Evolutionary conservation across 2,113 vertebrate genomes (phyloP).

Genomic region (Azemiops feae): DNA sequence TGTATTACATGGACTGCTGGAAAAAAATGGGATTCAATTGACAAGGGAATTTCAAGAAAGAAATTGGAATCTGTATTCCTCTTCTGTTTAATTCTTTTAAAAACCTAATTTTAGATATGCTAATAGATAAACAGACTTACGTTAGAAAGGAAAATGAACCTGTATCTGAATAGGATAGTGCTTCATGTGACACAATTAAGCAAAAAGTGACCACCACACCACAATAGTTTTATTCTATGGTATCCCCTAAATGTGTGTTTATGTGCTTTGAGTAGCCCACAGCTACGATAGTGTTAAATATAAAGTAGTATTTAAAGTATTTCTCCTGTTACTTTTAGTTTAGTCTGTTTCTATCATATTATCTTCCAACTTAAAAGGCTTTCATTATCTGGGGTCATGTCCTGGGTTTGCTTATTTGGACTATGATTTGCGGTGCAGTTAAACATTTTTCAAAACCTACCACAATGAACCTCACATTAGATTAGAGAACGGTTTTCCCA

Average conservation of each 20-base stretch:
- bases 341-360: neutral
- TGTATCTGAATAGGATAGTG: neutral
- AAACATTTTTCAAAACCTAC: neutral
- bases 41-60: neutral
- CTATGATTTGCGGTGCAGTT: neutral
- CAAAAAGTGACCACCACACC: accelerated
- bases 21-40: neutral
- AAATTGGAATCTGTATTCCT: neutral
- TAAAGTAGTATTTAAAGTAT: neutral
- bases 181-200: neutral
- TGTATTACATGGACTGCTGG: neutral
- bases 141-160: accelerated
- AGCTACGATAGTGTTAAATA: neutral
- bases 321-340: neutral
- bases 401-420: neutral
- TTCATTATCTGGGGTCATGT: neutral
- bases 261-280: neutral
- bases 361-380: neutral
- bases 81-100: neutral
- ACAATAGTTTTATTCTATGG: neutral
- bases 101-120: neutral
- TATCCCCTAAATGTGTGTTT: neutral
- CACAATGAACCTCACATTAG: neutral
- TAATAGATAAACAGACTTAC: neutral
- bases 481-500: neutral